Conservation (phyloP, 2,113 vertebrate genomes). For the Regulus satrapa region DNA sequence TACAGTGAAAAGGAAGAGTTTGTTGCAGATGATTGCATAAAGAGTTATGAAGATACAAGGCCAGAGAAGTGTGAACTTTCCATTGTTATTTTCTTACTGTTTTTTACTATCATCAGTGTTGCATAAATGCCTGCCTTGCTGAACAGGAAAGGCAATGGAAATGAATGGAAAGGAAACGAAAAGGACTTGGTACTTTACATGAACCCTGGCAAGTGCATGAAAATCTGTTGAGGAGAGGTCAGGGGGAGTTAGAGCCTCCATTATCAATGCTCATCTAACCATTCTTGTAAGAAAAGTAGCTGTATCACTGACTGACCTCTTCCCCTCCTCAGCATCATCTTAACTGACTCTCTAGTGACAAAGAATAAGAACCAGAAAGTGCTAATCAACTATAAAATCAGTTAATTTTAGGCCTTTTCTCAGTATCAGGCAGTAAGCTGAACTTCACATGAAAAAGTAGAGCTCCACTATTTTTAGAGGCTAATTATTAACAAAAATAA, state of each 20-base stretch:
- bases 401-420: constrained; percentile 9
- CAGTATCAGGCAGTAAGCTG: background rate
- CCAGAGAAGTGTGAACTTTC: background rate
- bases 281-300: background rate
- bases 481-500: constrained; percentile 45
- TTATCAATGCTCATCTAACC: background rate
- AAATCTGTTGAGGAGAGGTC: background rate
- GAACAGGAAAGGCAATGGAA: background rate
- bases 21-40: background rate
- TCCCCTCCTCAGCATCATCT: background rate
- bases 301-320: background rate
- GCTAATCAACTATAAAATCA: background rate
- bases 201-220: background rate
- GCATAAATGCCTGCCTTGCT: background rate
- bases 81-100: background rate
- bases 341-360: background rate
- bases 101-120: background rate
- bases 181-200: background rate
- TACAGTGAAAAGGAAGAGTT: background rate
- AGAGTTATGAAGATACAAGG: background rate
- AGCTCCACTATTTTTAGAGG: constrained; percentile 22
- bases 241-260: background rate
- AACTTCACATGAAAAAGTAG: constrained; percentile 6
- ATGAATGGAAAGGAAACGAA: background rate
- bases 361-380: background rate